phyloP scores from a whole-genome alignment of 2,797 vertebrate species.

The Acrossocheilus fasciatus region DNA sequence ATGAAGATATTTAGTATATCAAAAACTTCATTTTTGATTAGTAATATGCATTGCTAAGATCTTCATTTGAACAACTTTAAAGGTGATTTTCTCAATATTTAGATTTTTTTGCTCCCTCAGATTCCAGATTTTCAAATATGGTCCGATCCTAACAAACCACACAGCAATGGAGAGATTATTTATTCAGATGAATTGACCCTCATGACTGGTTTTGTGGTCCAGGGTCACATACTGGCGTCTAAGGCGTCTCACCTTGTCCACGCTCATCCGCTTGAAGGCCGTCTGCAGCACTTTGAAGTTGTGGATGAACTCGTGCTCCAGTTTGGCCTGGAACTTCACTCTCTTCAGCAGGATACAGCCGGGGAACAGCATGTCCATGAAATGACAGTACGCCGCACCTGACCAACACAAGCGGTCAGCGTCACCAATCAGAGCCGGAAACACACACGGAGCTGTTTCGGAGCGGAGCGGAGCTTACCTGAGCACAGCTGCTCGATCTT shows the following conservation, averaged over 20 bases:
- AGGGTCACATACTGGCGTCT: too few relatives aligned
- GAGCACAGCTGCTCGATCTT: slow-evolving; percentile 96
- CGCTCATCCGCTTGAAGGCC: slow-evolving; percentile 95
- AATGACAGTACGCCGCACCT: slow-evolving; percentile 95
- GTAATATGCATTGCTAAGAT: too few relatives aligned
- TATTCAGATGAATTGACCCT: too few relatives aligned
- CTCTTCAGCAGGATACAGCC: slow-evolving; percentile 92
- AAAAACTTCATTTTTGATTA: too few relatives aligned
- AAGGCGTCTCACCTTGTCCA: slow-evolving; percentile 86
- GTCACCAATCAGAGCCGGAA: background rate
- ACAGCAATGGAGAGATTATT: too few relatives aligned
- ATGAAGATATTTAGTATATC: too few relatives aligned
- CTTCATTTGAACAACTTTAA: too few relatives aligned
- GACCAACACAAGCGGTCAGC: slow-evolving; percentile 6
- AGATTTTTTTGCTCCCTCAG: too few relatives aligned
- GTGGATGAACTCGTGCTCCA: slow-evolving; percentile 95
- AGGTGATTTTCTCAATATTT: too few relatives aligned
- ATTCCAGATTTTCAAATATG: too few relatives aligned
- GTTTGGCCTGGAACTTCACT: slow-evolving; percentile 93
- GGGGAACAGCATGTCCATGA: slow-evolving; percentile 98
- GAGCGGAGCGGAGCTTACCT: slow-evolving; percentile 74
- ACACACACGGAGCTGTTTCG: background rate
- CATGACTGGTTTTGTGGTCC: too few relatives aligned
- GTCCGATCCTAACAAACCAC: too few relatives aligned
- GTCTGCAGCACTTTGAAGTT: slow-evolving; percentile 98